phyloP scores from a whole-genome alignment of 2,797 vertebrate species.

The Aselliscus stoliczkanus region DNA sequence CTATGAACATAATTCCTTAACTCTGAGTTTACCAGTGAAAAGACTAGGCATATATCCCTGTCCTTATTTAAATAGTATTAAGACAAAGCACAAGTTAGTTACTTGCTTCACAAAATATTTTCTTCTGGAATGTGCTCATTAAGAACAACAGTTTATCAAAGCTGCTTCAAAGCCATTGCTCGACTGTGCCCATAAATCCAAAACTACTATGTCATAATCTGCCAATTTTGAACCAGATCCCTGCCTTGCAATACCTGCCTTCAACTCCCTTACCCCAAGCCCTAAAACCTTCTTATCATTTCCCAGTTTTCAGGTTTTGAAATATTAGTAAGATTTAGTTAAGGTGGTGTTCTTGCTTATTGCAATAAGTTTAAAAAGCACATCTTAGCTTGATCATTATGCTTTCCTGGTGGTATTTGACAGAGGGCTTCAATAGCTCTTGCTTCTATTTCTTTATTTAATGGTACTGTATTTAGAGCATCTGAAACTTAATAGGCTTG shows the following conservation, averaged over 20 bases:
- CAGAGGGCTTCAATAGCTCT: neutral
- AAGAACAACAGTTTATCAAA: neutral
- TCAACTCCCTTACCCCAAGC: neutral
- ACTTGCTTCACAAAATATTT: neutral
- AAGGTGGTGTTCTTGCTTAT: neutral
- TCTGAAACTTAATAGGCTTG: neutral
- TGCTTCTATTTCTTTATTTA: neutral
- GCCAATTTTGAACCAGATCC: neutral
- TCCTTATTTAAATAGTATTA: neutral
- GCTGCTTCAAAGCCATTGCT: neutral
- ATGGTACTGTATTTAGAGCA: neutral
- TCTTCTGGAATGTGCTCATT: neutral
- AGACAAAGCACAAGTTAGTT: neutral
- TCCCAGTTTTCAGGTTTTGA: neutral
- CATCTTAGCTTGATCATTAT: neutral
- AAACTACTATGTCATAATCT: neutral
- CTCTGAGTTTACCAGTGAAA: neutral
- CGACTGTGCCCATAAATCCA: neutral
- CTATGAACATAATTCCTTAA: neutral
- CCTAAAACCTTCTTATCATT: neutral
- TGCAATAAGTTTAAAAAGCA: neutral
- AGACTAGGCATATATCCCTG: neutral
- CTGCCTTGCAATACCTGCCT: neutral
- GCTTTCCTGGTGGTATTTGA: neutral
- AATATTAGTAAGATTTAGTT: neutral